Percentiles rank a stretch among this genome's conserved stretches.
These are phyloP conservation scores for Chionomys nivalis DNA, from an alignment of 2,113 vertebrate genomes.

Conservation along the genomic window DNA sequence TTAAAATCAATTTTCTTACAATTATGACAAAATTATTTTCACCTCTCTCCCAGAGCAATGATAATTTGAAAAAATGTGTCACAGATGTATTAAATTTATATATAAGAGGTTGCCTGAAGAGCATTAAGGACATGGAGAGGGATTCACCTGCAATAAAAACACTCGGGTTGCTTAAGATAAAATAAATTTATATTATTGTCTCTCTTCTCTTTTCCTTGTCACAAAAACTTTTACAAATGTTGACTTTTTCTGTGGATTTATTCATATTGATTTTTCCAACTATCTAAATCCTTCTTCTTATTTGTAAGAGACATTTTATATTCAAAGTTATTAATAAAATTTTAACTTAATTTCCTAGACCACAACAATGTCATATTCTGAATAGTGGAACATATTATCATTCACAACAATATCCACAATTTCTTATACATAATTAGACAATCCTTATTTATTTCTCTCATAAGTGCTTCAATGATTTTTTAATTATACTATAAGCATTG, in stretches of 20 bases:
- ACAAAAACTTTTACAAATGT: background rate
- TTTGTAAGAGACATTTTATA: background rate
- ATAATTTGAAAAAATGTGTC: background rate
- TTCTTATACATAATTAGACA: background rate
- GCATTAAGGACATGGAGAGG: background rate
- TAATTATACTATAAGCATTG: background rate
- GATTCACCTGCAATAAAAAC: background rate
- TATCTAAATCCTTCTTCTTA: background rate
- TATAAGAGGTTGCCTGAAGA: background rate
- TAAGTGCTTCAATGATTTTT: background rate
- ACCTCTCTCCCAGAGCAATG: background rate
- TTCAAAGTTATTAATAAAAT: background rate
- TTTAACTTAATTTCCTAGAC: background rate
- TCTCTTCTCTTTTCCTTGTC: background rate
- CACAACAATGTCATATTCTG: background rate
- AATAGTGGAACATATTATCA: fast-evolving
- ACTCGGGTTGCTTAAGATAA: background rate
- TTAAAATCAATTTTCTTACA: background rate
- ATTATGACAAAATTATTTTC: background rate
- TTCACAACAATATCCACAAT: background rate
- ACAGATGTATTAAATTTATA: background rate
- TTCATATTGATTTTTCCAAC: background rate
- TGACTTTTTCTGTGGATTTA: background rate
- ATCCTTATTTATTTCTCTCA: background rate
- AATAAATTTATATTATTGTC: background rate